These are phyloP conservation scores for Xestia xanthographa DNA, from an alignment of 2,888 invertebrate species.

Conservation along the genomic window DNA sequence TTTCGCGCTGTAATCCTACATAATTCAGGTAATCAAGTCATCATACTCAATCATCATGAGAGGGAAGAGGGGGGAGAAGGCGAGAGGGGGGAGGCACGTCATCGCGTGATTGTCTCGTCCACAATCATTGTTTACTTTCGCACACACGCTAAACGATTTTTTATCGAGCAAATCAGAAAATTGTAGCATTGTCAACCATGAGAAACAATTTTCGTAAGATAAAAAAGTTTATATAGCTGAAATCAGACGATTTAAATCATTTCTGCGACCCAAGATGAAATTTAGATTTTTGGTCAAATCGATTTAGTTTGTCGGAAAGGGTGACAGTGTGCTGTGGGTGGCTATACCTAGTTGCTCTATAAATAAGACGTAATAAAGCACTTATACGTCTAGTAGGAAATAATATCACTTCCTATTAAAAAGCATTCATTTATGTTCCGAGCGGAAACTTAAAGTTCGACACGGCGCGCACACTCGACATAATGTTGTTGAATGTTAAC, in stretches of 20 bases:
- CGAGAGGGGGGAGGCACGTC: neutral
- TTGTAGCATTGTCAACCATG: conserved; percentile 31
- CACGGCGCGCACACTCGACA: conserved; percentile 28
- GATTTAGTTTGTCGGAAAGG: conserved; percentile 39
- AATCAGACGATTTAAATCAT: neutral
- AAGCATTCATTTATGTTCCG: conserved; percentile 74
- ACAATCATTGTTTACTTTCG: conserved; percentile 36
- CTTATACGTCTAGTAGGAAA: conserved; percentile 74
- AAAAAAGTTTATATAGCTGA: conserved; percentile 1
- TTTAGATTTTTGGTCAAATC: conserved; percentile 42
- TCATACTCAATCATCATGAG: conserved; percentile 33
- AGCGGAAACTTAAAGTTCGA: conserved; percentile 73
- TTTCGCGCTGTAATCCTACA: conserved; percentile 38
- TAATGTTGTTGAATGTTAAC: neutral
- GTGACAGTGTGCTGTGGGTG: conserved; percentile 52
- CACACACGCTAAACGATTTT: conserved; percentile 22
- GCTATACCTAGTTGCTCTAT: conserved; percentile 46
- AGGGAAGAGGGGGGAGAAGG: neutral
- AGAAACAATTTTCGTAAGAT: conserved; percentile 12
- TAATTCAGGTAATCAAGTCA: conserved; percentile 54
- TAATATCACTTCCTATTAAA: conserved; percentile 78
- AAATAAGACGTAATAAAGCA: conserved; percentile 66
- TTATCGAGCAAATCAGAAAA: conserved; percentile 22
- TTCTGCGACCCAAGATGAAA: neutral
- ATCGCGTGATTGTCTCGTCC: conserved; percentile 26